A percentile compares a stretch with the other conserved stretches of the same genome.
phyloP scores from a whole-genome alignment of 2,888 invertebrate species.

The Lepeophtheirus nordmannii region DNA sequence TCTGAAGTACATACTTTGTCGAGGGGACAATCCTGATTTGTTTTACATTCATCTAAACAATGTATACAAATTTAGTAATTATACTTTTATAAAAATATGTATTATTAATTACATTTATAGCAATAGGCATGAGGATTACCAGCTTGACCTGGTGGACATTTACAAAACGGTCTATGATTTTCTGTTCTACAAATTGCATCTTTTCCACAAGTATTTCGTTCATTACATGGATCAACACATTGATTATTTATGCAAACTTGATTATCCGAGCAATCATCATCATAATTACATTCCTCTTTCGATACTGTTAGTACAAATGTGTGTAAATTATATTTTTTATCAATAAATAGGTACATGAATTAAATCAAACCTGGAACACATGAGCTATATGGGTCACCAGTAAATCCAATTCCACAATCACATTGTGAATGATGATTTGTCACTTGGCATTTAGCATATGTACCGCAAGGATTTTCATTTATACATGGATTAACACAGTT shows the following conservation, averaged over 20 bases:
- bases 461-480: conserved; percentile 58
- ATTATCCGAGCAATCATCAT: conserved; percentile 47
- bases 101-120: not conserved
- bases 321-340: too few relatives aligned
- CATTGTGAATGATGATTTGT: conserved; percentile 44
- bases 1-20: conserved; percentile 31
- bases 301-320: not conserved
- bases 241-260: conserved; percentile 67
- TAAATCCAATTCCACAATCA: conserved; percentile 45
- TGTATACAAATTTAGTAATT: conserved; percentile 51
- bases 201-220: conserved; percentile 45
- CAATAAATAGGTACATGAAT: too few relatives aligned
- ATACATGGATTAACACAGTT: conserved; percentile 28
- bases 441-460: conserved; percentile 60
- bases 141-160: conserved; percentile 59
- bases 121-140: conserved; percentile 54
- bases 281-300: conserved; percentile 30
- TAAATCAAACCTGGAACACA: conserved; percentile 44
- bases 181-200: conserved; percentile 58
- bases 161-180: conserved; percentile 65
- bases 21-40: conserved; percentile 29
- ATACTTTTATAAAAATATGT: not conserved
- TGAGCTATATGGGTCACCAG: conserved; percentile 69
- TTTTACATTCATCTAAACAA: conserved; percentile 26
- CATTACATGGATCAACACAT: conserved; percentile 58